phyloP scores from a whole-genome alignment of 2,888 invertebrate genomes.

The Hecatera dysodea region DNA sequence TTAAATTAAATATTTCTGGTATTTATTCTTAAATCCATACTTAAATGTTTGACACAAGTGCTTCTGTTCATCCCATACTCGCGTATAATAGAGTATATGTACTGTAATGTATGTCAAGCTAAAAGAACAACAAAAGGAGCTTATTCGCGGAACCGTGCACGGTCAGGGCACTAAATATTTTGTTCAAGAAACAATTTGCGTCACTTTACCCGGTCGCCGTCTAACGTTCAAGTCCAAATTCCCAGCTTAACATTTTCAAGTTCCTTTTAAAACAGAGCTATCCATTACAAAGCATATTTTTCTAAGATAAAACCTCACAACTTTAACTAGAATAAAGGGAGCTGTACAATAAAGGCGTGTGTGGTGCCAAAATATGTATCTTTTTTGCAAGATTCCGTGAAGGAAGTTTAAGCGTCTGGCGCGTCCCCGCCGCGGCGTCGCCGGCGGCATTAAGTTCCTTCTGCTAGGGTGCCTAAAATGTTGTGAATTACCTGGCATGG shows the following conservation, averaged over 20 bases:
- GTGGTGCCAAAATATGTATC: slow-evolving; percentile 82
- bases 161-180: slow-evolving; percentile 42
- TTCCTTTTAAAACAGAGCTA: slow-evolving; percentile 51
- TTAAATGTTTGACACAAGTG: neutral
- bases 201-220: slow-evolving; percentile 15
- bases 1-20: no score
- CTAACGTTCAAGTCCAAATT: slow-evolving; percentile 39
- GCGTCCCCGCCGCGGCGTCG: slow-evolving; percentile 79
- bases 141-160: slow-evolving; percentile 4
- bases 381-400: slow-evolving; percentile 81
- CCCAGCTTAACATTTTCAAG: slow-evolving; percentile 33
- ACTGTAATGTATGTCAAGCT: slow-evolving; percentile 16
- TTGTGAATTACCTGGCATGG: slow-evolving; percentile 31
- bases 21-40: no score
- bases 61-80: neutral
- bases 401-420: slow-evolving; percentile 78
- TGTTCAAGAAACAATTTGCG: slow-evolving; percentile 42
- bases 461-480: slow-evolving; percentile 70
- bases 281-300: slow-evolving; percentile 66
- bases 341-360: slow-evolving; percentile 66
- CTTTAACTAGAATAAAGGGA: slow-evolving; percentile 67
- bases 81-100: neutral
- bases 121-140: slow-evolving; percentile 27
- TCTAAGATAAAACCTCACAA: slow-evolving; percentile 60
- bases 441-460: slow-evolving; percentile 77